A percentile compares a stretch with the other conserved stretches of the same genome.
Evolutionary conservation across 2,888 invertebrate species (phyloP).

Genomic region (Leucophora obtusa): DNA sequence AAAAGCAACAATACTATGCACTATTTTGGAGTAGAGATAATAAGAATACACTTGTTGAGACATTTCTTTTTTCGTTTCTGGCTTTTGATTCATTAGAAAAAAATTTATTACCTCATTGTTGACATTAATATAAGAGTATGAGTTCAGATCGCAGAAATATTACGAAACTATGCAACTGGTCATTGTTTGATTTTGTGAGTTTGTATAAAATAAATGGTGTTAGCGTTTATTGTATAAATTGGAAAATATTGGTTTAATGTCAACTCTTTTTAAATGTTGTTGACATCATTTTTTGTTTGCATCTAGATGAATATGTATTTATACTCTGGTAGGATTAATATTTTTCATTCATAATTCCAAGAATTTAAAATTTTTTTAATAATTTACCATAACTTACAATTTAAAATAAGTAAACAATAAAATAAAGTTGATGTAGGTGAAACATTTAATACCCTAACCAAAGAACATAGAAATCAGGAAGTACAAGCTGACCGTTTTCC

Average conservation of each 20-base stretch:
- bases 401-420: not conserved
- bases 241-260: constrained; percentile 54
- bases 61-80: constrained; percentile 5
- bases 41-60: constrained; percentile 40
- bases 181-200: constrained; percentile 13
- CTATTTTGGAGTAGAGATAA: constrained; percentile 10
- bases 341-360: constrained; percentile 22
- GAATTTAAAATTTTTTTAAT: constrained; percentile 9
- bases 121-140: constrained; percentile 36
- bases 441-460: not conserved
- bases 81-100: constrained; percentile 16
- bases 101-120: constrained; percentile 54
- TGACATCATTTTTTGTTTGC: constrained; percentile 49
- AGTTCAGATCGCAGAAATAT: constrained; percentile 12
- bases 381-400: not conserved
- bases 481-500: no score
- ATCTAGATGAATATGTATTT: constrained; percentile 32
- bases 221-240: constrained; percentile 35
- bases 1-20: constrained; percentile 1
- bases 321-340: constrained; percentile 20
- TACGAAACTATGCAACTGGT: constrained; percentile 21
- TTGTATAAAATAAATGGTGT: not conserved
- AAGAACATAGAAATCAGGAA: no score
- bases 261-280: constrained; percentile 28
- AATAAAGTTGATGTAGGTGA: not conserved